A percentile compares a stretch with the other conserved stretches of the same genome.
phyloP scores from a whole-genome alignment of 2,797 vertebrate species.

The Odontamblyopus lacepedii region DNA sequence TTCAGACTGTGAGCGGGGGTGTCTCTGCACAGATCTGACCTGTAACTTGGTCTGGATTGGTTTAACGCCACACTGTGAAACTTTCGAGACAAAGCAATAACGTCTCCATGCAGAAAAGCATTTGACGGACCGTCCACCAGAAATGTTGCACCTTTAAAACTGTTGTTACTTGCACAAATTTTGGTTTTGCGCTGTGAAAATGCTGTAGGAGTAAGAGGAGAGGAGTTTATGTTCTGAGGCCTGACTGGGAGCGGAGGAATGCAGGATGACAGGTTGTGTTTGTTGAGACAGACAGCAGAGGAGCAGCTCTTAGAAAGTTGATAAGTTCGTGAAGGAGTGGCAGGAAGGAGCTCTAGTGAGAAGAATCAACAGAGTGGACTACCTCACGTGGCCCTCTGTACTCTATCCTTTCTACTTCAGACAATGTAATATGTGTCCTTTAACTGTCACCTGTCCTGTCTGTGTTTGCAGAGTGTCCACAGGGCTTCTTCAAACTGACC shows the following conservation, averaged over 20 bases:
- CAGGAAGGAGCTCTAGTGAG: constrained; percentile 38
- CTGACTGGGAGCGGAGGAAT: constrained; percentile 70
- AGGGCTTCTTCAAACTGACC: constrained; percentile 85
- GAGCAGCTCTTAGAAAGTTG: constrained; percentile 37
- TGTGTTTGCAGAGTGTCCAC: constrained; percentile 81
- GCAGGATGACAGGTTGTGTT: constrained; percentile 75
- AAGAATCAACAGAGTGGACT: constrained; percentile 46
- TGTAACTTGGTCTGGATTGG: no score
- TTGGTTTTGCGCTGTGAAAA: neutral
- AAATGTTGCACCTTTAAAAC: no score
- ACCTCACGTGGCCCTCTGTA: constrained; percentile 41
- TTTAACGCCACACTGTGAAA: no score
- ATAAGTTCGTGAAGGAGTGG: constrained; percentile 60
- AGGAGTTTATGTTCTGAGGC: constrained; percentile 21
- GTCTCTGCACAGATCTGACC: no score
- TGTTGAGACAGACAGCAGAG: constrained; percentile 57
- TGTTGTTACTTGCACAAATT: neutral
- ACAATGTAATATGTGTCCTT: constrained; percentile 10
- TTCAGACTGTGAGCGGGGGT: no score
- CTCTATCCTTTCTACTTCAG: constrained; percentile 22
- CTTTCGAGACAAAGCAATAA: no score
- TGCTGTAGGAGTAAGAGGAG: neutral
- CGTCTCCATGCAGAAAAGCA: no score
- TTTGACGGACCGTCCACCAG: no score
- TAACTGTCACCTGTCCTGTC: constrained; percentile 32